Base-by-base conservation (phyloP, 2,888 invertebrate species). In the Plemyria rubiginata region DNA sequence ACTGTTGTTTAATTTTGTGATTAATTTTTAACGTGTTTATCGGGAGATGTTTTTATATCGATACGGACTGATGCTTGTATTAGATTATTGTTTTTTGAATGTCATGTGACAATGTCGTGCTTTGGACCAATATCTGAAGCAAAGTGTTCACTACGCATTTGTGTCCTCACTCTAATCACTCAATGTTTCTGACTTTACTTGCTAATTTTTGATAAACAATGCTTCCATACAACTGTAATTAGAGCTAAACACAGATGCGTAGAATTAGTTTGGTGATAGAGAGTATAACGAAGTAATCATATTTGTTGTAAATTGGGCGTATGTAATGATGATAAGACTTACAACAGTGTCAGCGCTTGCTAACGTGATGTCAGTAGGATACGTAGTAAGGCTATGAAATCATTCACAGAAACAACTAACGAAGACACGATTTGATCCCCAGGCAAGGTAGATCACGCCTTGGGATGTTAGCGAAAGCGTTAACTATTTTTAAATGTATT, bases 301-400 rank as follows among this genome's bases (percentile, higher is more conserved):
- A 57, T 43, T 63, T 22, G 51, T 53, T 49, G 28, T 60, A 65
- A 65, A 65, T 60, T 65, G 57, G 60, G 46, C 54, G 60, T 63
- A 55, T 40, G 68, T 65, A 65, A 68, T 67, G 69, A 67, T 67
- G 63, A 67, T 71, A 68, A 71, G 73, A 73, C 63, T 67, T 70
- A 71, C 79, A 73, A 74, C 80, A 82, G 85, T 85, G 85, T 72
- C 78, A 73, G 79, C 78, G 82, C 74, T 67, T 7, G 43, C 36
- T 54, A 49, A 38, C 15, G 41, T 32, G 48, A 60, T 13, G 53
- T 32, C 43, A 11, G 36, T 51, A 32, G 29, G 36, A 29, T 54
- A 22, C 36, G 0, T n/a, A 13, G 36, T 38, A n/a, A 54, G 15
- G 53, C 9, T 16, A 11, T 45, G 45, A 4, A 36, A 22, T 55